Base-by-base conservation (phyloP, 2,797 vertebrate species). In the Clarias fuscus region DNA sequence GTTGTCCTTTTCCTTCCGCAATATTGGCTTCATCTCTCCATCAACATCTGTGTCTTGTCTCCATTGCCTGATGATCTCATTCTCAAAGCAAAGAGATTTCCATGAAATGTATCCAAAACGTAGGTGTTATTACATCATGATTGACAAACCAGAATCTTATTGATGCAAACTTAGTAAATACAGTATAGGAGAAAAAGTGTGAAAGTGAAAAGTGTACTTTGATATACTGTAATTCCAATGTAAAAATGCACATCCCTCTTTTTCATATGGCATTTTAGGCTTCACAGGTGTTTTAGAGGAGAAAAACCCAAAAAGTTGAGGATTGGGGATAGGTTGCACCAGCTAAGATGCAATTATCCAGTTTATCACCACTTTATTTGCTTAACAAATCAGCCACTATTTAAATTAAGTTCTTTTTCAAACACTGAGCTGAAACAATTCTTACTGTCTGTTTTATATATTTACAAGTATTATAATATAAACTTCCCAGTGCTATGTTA, bases 21-120 rank as follows among this genome's bases (percentile, higher is more conserved):
- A 43, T 71, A 85, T 88, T 87, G 59, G 78, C 64, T 70, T 75
- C 75, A 61, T 81, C 43, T 87, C 27, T 17, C 43, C n/a, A 82
- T 82, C 79, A 67, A 53, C 62, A 33, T 68, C 62, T 82, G 40
- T 82, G 72, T 24, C 78, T 85, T 75, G 27, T 70, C 48, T 40
- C 53, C 71, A 40, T 27, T 85, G 56, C 30, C 83, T 71, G 22
- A 11, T 72, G 27, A 62, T 20, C 53, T 83, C 71, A 85, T 59
- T 80, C 37, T 78, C 43, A 83, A 71, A 22, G 20, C 59, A 22
- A 67, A 33, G 24, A 53, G 37, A 64, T 72, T 61, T 78, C 33
- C 17, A 62, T 53, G 14, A 82, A 33, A 56, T 68, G 7, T 76
- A n/a, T 22, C 84, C 30, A 64, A 40, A 18, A 20, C 33, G 27